Evolutionary conservation across 2,888 invertebrate species (phyloP).

Genomic region (Erebia palarica): DNA sequence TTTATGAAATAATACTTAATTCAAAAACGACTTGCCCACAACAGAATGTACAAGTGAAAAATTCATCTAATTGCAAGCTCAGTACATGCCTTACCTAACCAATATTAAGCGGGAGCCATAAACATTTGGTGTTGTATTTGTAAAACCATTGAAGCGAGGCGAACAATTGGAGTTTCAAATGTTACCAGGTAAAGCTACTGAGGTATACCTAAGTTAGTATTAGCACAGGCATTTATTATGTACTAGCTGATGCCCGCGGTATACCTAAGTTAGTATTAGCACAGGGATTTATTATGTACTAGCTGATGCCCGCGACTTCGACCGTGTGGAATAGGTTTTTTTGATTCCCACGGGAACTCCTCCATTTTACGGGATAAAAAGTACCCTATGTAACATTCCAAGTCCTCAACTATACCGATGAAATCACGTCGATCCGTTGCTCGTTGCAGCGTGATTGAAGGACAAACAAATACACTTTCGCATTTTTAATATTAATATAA

Average conservation of each 20-base stretch:
- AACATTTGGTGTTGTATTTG: constrained; percentile 11
- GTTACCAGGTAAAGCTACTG: constrained; percentile 8
- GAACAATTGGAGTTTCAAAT: constrained; percentile 5
- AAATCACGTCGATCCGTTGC: too few relatives aligned
- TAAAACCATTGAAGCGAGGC: constrained; percentile 14
- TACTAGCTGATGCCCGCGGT: not conserved
- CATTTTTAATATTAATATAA: not conserved
- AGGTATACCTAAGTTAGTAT: not conserved
- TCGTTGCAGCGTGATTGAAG: too few relatives aligned
- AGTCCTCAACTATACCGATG: too few relatives aligned
- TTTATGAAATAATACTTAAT: too few relatives aligned
- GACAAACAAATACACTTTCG: too few relatives aligned
- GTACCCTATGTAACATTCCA: too few relatives aligned
- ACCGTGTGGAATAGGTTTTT: too few relatives aligned
- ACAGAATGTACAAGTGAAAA: not conserved
- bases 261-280: not conserved
- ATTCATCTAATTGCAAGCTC: constrained; percentile 1
- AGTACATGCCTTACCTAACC: constrained; percentile 8
- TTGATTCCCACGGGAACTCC: too few relatives aligned
- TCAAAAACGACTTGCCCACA: too few relatives aligned
- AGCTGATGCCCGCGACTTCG: too few relatives aligned
- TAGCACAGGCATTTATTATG: not conserved
- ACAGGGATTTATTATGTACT: not conserved
- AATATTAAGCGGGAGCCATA: constrained; percentile 16
- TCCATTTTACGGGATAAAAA: too few relatives aligned